Base-by-base conservation (phyloP, 2,113 vertebrate species). In the Apeltes quadracus region DNA sequence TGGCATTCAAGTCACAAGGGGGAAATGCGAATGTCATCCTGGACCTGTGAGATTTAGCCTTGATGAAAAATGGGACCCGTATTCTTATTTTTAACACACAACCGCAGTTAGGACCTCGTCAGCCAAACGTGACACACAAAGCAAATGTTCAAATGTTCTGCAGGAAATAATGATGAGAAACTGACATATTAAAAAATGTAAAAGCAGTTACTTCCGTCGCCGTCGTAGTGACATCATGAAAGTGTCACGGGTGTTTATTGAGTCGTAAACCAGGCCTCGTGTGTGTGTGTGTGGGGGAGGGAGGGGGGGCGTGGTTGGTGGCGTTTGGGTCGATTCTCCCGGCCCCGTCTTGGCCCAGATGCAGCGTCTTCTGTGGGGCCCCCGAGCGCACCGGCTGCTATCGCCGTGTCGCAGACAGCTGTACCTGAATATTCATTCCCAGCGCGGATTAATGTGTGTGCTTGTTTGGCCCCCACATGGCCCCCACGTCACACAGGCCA, bases 361-460 rank as follows among this genome's bases (percentile, higher is more conserved):
- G 87, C 87, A 79, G 72, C 56, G 32, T 86, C 88, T 87, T 76
- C 74, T 76, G 79, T 90, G 64, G 67, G 73, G 85, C 78, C 81
- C 81, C 81, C 72, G 61, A 83, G 54, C 64, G 23, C 76, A 87
- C 87, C 91, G 90, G 87, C 92, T 92, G 90, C 86, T 92, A 90
- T 92, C 89, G 89, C 64, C 53, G 38, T 84, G 79, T 86, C 73
- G 59, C 89, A 92, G 92, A 89, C 91, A 91, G 89, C 89, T 92
- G 86, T 79, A 79, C 83, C 74, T 93, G 89, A 93, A 93, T 93
- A 93, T 92, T 93, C 89, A 93, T 91, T 85, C 76, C 85, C 88
- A 88, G 68, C 57, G 39, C 68, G 89, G 84, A 90, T 90, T 87
- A 90, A 89, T 79, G 85, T n/a, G n/a, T 79, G 71, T 87, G 84